A percentile compares a stretch with the other conserved stretches of the same genome.
phyloP scores from a whole-genome alignment of 2,888 invertebrate genomes.

The Diaprepes abbreviatus region DNA sequence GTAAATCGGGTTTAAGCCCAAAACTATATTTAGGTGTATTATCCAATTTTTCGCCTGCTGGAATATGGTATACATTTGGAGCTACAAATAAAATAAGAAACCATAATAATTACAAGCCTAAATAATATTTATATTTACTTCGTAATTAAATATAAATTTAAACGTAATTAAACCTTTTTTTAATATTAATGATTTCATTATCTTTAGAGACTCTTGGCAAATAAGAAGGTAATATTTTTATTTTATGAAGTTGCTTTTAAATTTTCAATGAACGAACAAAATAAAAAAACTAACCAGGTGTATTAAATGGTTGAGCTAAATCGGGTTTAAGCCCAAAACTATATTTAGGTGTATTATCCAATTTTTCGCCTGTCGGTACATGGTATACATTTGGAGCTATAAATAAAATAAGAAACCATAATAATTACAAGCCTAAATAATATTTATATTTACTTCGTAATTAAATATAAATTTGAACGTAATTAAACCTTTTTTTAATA shows the following conservation, averaged over 20 bases:
- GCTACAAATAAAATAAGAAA: conserved; percentile 48
- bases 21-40: conserved; percentile 77
- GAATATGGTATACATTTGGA: conserved; percentile 71
- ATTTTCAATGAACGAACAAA: neutral
- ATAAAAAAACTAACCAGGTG: conserved; percentile 69
- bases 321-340: conserved; percentile 77
- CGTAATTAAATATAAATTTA: neutral
- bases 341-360: conserved; percentile 74
- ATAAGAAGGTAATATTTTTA: neutral
- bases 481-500: no score
- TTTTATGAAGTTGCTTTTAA: neutral
- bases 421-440: neutral
- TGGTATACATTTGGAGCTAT: conserved; percentile 69
- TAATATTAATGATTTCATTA: no score
- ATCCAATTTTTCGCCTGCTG: conserved; percentile 71
- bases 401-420: conserved; percentile 16
- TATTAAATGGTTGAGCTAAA: conserved; percentile 71
- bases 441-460: neutral
- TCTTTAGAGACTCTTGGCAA: no score
- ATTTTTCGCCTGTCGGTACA: conserved; percentile 71
- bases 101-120: no score
- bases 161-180: no score
- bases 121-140: no score
- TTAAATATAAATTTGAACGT: neutral
- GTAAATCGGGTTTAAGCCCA: conserved; percentile 74